Conservation (phyloP, 2,797 vertebrate species). For the Trachurus trachurus region DNA sequence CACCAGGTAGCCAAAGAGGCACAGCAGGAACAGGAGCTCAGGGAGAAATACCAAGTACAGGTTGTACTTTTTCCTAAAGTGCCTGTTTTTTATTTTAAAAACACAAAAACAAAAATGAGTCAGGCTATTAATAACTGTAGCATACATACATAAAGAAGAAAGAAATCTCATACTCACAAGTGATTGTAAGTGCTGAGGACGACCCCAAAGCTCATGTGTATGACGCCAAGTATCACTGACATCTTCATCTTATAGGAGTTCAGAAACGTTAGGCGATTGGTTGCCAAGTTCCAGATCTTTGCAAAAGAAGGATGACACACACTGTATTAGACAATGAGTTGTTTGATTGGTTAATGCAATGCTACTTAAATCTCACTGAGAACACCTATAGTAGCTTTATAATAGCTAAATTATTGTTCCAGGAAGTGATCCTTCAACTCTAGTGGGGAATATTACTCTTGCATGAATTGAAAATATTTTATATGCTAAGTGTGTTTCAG, state of each 20-base stretch:
- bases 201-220: conserved; percentile 97
- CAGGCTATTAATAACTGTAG: conserved; percentile 7
- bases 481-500: not conserved
- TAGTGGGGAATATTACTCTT: not conserved
- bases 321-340: not conserved
- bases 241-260: conserved; percentile 99
- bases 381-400: not conserved
- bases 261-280: conserved; percentile 94
- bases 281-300: conserved; percentile 97
- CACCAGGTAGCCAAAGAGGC: conserved; percentile 96
- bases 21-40: conserved; percentile 94
- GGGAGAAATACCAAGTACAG: conserved; percentile 94
- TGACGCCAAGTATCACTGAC: conserved; percentile 95
- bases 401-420: not conserved
- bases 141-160: not conserved
- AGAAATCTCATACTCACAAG: conserved; percentile 86
- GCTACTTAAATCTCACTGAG: not conserved
- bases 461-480: not conserved
- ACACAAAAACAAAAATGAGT: conserved; percentile 13
- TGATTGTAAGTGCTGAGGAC: conserved; percentile 94
- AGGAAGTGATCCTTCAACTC: no score
- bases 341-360: not conserved
- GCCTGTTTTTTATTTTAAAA: conserved; percentile 76
- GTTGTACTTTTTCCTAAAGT: conserved; percentile 93
- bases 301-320: conserved; percentile 27